Evolutionary conservation across 2,888 invertebrate genomes (phyloP).

Genomic region (Plagodis dolabraria): DNA sequence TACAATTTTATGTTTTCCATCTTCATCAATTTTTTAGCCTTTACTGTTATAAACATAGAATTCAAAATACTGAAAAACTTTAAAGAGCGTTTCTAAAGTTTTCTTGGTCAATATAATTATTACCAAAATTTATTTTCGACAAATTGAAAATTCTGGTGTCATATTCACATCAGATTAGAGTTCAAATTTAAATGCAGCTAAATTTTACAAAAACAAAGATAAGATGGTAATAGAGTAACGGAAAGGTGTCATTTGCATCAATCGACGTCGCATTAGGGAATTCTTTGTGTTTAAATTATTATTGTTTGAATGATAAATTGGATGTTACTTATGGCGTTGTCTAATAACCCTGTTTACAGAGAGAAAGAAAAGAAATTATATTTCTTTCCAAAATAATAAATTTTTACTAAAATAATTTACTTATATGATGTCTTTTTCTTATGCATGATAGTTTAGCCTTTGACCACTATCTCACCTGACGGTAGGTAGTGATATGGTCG

Average conservation of each 20-base stretch:
- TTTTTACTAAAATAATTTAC: background rate
- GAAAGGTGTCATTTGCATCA: constrained; percentile 77
- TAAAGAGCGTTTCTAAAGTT: background rate
- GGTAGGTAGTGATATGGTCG: no score
- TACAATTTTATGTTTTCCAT: constrained; percentile 20
- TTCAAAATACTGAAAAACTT: background rate
- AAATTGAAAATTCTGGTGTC: background rate
- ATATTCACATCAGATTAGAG: background rate
- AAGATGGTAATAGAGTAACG: constrained; percentile 27
- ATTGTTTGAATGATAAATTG: constrained; percentile 55
- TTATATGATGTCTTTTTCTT: no score
- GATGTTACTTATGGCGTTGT: background rate
- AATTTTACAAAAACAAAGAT: background rate
- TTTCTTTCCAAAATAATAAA: background rate
- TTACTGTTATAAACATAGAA: background rate
- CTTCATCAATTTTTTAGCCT: background rate
- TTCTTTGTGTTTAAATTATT: constrained; percentile 66
- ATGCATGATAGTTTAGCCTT: no score
- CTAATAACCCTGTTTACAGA: background rate
- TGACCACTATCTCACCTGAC: no score
- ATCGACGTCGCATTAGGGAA: constrained; percentile 72
- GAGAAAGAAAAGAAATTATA: background rate
- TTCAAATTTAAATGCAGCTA: background rate
- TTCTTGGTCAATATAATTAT: background rate
- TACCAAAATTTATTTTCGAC: background rate